Evolutionary conservation across 1,140 invertebrate genomes (phyloP).

Genomic region (Drosophila willistoni): DNA sequence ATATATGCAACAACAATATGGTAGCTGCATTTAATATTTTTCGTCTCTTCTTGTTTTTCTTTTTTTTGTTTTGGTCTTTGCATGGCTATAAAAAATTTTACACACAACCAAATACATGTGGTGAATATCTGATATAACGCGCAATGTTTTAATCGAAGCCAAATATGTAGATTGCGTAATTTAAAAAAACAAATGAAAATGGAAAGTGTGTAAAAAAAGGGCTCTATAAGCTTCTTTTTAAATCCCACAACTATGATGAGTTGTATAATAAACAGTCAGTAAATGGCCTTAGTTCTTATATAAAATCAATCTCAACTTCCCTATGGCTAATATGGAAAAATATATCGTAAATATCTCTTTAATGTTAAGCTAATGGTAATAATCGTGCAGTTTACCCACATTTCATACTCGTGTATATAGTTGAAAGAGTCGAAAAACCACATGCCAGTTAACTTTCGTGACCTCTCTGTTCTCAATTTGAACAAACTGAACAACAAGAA

Average conservation of each 20-base stretch:
- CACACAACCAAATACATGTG: constrained; percentile 1
- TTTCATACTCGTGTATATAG: too few relatives aligned
- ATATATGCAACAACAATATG: constrained; percentile 5
- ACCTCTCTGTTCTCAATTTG: background rate
- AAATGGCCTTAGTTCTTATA: too few relatives aligned
- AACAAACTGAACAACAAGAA: background rate
- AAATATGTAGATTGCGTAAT: constrained; percentile 1
- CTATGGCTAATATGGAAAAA: too few relatives aligned
- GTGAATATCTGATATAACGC: background rate
- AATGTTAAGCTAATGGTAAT: too few relatives aligned
- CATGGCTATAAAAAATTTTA: background rate
- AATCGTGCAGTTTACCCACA: too few relatives aligned
- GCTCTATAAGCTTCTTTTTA: too few relatives aligned
- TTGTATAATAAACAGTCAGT: too few relatives aligned
- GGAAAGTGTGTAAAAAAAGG: background rate
- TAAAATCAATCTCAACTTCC: too few relatives aligned
- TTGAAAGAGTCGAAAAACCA: background rate
- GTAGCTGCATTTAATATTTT: constrained; percentile 49
- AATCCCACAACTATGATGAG: too few relatives aligned
- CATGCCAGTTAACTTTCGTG: background rate
- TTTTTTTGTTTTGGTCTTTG: background rate
- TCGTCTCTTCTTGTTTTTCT: constrained; percentile 18
- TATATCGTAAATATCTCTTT: too few relatives aligned
- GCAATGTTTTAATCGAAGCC: constrained; percentile 1
- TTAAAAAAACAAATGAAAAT: background rate